A percentile compares a stretch with the other conserved stretches of the same genome.
phyloP scores from a whole-genome alignment of 2,113 vertebrate species.

The Malurus alboscapulatus region DNA sequence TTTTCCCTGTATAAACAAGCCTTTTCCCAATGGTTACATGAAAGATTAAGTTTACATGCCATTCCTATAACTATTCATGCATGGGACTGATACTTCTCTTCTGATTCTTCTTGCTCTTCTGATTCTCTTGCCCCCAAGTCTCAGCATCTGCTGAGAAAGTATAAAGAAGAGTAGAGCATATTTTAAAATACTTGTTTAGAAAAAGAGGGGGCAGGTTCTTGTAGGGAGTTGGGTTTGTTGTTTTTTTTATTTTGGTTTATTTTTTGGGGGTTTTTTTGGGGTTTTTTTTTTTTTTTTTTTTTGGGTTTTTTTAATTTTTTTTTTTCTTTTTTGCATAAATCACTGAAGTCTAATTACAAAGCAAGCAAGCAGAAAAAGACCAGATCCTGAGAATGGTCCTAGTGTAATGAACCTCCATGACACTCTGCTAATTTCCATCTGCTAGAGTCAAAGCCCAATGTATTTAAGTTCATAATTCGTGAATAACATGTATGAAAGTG shows the following conservation, averaged over 20 bases:
- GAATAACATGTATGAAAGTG: background rate
- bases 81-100: background rate
- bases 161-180: background rate
- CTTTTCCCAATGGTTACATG: background rate
- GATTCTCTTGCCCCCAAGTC: background rate
- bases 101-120: background rate
- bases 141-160: background rate
- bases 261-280: too few species aligned
- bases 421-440: background rate
- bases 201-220: background rate
- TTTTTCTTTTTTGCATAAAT: background rate
- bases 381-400: background rate
- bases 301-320: fast-evolving
- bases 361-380: background rate
- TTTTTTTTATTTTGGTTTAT: background rate
- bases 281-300: background rate
- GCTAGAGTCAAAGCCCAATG: background rate
- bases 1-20: background rate
- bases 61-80: background rate
- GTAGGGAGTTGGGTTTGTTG: background rate
- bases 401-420: background rate
- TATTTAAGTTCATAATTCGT: background rate
- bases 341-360: background rate
- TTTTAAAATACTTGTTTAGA: background rate
- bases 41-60: background rate